These are phyloP conservation scores for Phodopus roborovskii DNA, from an alignment of 2,113 vertebrate genomes.

Conservation along the genomic window DNA sequence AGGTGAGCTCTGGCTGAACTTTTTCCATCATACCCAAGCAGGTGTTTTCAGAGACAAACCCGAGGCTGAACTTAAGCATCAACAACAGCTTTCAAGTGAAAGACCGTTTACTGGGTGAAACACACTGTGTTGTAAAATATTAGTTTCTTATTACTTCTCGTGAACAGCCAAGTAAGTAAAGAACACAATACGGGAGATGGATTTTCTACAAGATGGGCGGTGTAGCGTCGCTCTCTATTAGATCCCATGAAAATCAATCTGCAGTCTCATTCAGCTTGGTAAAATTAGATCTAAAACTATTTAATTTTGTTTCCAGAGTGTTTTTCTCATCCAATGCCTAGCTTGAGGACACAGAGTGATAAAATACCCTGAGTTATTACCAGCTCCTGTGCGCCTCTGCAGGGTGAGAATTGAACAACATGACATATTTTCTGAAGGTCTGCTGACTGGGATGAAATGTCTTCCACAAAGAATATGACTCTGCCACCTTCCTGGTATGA, in stretches of 20 bases:
- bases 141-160: slow-evolving; percentile 84
- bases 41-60: slow-evolving; percentile 48
- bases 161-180: slow-evolving; percentile 83
- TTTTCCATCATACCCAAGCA: slow-evolving; percentile 74
- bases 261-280: slow-evolving; percentile 84
- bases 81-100: slow-evolving; percentile 68
- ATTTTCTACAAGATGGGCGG: slow-evolving; percentile 83
- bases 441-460: slow-evolving; percentile 63
- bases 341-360: slow-evolving; percentile 83
- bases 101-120: slow-evolving; percentile 75
- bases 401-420: slow-evolving; percentile 65
- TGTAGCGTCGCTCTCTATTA: slow-evolving; percentile 80
- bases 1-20: slow-evolving; percentile 34
- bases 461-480: slow-evolving; percentile 73
- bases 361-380: slow-evolving; percentile 84
- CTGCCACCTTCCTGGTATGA: slow-evolving; percentile 47
- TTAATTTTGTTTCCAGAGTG: slow-evolving; percentile 87
- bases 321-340: slow-evolving; percentile 80
- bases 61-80: slow-evolving; percentile 47
- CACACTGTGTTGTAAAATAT: slow-evolving; percentile 77
- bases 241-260: slow-evolving; percentile 86
- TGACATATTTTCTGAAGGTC: slow-evolving; percentile 77
- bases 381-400: slow-evolving; percentile 69
- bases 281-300: slow-evolving; percentile 89
- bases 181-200: slow-evolving; percentile 71